Base-by-base conservation (phyloP, 2,888 invertebrate genomes). In the Drosophila mercatorum region DNA sequence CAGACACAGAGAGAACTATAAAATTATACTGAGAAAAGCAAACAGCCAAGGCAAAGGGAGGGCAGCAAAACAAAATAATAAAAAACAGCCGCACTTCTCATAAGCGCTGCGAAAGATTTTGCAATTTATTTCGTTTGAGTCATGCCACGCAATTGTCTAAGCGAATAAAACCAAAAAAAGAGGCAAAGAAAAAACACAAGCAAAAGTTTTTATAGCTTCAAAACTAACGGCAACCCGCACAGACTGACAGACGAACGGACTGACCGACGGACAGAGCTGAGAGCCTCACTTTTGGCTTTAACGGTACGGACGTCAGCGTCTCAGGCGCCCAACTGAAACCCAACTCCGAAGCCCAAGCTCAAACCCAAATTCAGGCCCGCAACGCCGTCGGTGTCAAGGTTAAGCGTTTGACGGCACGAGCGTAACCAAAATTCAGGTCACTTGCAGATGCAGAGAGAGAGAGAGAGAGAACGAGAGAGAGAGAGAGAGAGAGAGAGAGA, bases 61-160 rank as follows among this genome's bases (percentile, higher is more conserved):
- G 51, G 68, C 36, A 28, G n/a, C 55, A 65, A 67, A 68, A 75
- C 59, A 78, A 67, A 78, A 80, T 69, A 74, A 72, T 80, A 84
- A 87, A 81, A 83, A 87, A 81, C 70, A 74, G 81, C 81, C 77
- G 86, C 88, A 86, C 83, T 88, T 83, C 83, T 75, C 74, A 79
- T 73, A 70, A 66, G 73, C 65, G 57, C 75, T 72, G 70, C 65
- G 64, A 85, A 80, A 88, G 89, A 88, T 88, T 86, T 88, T 77
- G 86, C 86, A 88, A 86, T 86, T 86, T 88, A 87, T 86, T 85
- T 87, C 72, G 78, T 55, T 84, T 81, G 73, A 81, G 88, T 81
- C 85, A 85, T 82, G 86, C 86, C 76, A 72, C 73, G 80, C 88
- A 80, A 88, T 86, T 78, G 78, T 84, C 71, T 79, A 68, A 63